Evolutionary conservation across 2,888 invertebrate species (phyloP).

Genomic region (Mythimna pallens): DNA sequence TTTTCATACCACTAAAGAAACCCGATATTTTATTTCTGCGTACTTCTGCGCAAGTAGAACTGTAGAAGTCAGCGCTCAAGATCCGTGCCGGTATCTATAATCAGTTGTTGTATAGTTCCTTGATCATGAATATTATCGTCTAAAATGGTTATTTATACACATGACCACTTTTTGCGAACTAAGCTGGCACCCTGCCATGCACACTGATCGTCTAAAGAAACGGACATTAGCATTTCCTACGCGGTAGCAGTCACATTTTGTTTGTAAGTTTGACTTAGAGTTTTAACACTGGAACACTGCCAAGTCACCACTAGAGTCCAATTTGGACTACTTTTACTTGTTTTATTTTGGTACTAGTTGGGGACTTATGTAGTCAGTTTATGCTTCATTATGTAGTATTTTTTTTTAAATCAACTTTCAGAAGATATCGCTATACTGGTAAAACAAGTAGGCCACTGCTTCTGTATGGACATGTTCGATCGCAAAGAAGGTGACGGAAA

Average conservation of each 20-base stretch:
- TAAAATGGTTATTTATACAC: neutral
- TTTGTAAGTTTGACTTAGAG: slow-evolving; percentile 37
- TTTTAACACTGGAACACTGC: slow-evolving; percentile 33
- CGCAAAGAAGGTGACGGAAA: too few relatives aligned
- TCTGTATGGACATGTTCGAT: too few relatives aligned
- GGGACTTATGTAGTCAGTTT: neutral
- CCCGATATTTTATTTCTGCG: too few relatives aligned
- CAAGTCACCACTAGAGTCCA: slow-evolving; percentile 22
- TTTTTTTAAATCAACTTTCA: neutral
- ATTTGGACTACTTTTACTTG: slow-evolving; percentile 21
- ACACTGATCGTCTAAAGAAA: slow-evolving; percentile 26
- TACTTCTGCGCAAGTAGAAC: too few relatives aligned
- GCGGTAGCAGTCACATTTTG: slow-evolving; percentile 14
- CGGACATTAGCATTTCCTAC: slow-evolving; percentile 34
- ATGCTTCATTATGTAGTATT: neutral
- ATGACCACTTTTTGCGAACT: slow-evolving; percentile 1
- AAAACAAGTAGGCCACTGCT: too few relatives aligned
- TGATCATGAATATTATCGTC: neutral
- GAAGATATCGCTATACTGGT: too few relatives aligned
- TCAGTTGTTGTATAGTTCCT: neutral
- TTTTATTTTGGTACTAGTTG: slow-evolving; percentile 11
- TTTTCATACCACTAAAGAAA: too few relatives aligned
- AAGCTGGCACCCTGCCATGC: slow-evolving; percentile 25
- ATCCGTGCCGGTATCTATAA: too few relatives aligned
- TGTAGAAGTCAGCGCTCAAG: too few relatives aligned